Conservation (phyloP, 2,113 vertebrate species). For the Syngnathus floridae region DNA sequence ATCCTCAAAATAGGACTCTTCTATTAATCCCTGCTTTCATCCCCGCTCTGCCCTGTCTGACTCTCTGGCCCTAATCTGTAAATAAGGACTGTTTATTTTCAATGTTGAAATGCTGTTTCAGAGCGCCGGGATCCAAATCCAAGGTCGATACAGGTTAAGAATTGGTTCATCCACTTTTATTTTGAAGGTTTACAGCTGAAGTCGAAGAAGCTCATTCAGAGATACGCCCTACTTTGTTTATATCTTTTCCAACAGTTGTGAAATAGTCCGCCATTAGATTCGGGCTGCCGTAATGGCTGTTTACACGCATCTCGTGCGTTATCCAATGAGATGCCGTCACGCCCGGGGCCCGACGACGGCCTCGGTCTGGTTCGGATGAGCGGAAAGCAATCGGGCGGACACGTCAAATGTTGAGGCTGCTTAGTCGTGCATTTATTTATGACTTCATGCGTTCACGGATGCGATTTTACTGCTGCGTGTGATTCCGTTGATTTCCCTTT, state of each 20-base stretch:
- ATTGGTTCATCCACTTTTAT: conserved; percentile 1
- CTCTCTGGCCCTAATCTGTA: conserved; percentile 38
- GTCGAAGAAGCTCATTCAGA: not conserved
- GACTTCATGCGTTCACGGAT: conserved; percentile 3
- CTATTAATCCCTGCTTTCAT: conserved; percentile 54
- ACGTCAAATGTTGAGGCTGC: conserved; percentile 25
- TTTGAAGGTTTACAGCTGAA: not conserved
- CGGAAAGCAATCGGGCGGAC: conserved; percentile 45
- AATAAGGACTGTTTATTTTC: conserved; percentile 37
- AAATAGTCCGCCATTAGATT: conserved; percentile 38
- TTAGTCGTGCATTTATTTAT: conserved; percentile 12
- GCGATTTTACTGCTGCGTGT: not conserved
- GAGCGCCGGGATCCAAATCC: not conserved
- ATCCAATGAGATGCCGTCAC: conserved; percentile 35
- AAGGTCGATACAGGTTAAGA: not conserved
- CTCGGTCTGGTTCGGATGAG: conserved; percentile 44
- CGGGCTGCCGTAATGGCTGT: conserved; percentile 45
- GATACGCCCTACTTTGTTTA: conserved; percentile 1
- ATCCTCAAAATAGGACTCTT: conserved; percentile 58
- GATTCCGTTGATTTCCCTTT: not conserved
- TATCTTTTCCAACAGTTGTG: conserved; percentile 25
- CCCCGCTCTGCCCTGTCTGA: conserved; percentile 24
- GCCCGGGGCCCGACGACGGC: conserved; percentile 34
- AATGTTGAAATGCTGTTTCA: not conserved
- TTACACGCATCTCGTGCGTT: conserved; percentile 48